These are phyloP conservation scores for Noctua janthe DNA, from an alignment of 2,888 invertebrate species.

Conservation along the genomic window DNA sequence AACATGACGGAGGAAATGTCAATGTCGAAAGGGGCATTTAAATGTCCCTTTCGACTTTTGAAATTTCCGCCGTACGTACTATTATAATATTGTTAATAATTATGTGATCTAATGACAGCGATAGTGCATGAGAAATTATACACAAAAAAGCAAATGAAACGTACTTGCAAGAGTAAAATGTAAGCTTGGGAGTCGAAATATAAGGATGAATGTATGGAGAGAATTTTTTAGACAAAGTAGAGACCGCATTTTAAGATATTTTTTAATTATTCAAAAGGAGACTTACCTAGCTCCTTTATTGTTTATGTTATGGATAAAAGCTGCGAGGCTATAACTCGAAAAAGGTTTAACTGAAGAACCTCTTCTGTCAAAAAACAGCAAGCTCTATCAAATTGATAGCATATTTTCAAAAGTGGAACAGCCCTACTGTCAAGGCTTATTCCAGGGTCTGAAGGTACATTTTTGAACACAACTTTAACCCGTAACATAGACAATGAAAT, in stretches of 20 bases:
- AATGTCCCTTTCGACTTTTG: background rate
- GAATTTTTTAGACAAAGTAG: slow-evolving; percentile 18
- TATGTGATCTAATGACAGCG: slow-evolving; percentile 66
- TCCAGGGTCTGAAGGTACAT: background rate
- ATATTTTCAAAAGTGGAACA: background rate
- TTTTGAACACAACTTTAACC: background rate
- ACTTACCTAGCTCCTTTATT: slow-evolving; percentile 33
- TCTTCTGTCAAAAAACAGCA: background rate
- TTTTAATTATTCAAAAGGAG: slow-evolving; percentile 1
- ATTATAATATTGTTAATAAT: slow-evolving; percentile 39
- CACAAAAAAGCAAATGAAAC: slow-evolving; percentile 78
- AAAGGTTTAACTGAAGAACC: background rate
- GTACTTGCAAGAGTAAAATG: slow-evolving; percentile 70
- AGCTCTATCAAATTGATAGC: background rate
- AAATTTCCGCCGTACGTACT: background rate
- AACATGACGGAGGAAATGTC: background rate
- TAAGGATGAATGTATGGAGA: slow-evolving; percentile 53
- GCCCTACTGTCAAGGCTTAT: background rate
- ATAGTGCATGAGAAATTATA: slow-evolving; percentile 73
- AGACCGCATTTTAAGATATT: background rate
- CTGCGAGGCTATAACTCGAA: background rate
- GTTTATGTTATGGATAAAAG: slow-evolving; percentile 26
- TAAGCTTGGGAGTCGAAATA: slow-evolving; percentile 73
- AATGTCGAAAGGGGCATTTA: background rate
- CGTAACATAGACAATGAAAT: slow-evolving; percentile 29